Evolutionary conservation across 2,797 vertebrate genomes (phyloP).

Genomic region (Antrozous pallidus): DNA sequence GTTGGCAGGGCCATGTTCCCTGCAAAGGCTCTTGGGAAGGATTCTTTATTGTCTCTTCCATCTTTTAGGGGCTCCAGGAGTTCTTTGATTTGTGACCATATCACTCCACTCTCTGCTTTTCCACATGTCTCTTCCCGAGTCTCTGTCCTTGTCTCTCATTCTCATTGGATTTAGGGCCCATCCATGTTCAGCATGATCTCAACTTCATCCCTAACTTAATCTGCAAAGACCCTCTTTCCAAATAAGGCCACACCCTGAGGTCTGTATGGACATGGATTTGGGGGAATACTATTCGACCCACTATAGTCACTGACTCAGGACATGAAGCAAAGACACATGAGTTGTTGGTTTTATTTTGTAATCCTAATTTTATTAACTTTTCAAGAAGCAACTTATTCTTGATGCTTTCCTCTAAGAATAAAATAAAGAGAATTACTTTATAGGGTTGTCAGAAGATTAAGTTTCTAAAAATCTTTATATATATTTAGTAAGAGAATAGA

Average conservation of each 20-base stretch:
- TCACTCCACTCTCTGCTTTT: neutral
- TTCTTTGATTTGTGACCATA: neutral
- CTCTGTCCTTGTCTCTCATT: neutral
- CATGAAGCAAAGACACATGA: neutral
- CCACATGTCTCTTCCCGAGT: neutral
- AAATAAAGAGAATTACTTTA: slow-evolving; percentile 27
- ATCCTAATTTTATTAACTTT: neutral
- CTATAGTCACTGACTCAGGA: neutral
- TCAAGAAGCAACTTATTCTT: neutral
- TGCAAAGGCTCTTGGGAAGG: neutral
- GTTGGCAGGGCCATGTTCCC: fast-evolving
- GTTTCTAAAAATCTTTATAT: neutral
- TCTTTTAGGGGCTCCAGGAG: fast-evolving
- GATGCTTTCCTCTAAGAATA: neutral
- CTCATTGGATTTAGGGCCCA: neutral
- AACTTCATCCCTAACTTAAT: neutral
- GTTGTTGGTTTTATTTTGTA: neutral
- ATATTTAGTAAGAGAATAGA: slow-evolving; percentile 8
- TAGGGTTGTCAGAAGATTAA: neutral
- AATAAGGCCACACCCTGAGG: neutral
- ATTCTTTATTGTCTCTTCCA: neutral
- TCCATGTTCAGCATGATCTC: neutral
- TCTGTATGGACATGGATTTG: neutral
- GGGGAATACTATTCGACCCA: neutral
- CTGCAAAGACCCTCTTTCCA: neutral